These are phyloP conservation scores for Pomacea canaliculata DNA, from an alignment of 2,888 invertebrate species.

Conservation along the genomic window DNA sequence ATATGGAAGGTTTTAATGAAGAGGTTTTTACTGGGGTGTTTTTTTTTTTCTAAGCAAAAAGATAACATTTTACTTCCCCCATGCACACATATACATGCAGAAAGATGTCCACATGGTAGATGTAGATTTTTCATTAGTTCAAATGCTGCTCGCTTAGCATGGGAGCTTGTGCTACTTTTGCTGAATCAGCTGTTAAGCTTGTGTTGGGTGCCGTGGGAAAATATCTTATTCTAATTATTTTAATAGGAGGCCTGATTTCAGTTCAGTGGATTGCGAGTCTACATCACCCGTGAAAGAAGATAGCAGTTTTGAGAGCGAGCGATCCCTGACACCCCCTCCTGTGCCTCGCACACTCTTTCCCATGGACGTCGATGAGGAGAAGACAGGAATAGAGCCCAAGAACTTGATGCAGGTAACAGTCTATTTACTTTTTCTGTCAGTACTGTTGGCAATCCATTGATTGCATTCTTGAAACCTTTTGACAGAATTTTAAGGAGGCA, in stretches of 20 bases:
- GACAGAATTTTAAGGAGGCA: too few relatives aligned
- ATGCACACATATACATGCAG: too few relatives aligned
- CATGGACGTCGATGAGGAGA: conserved; percentile 37
- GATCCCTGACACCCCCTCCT: conserved; percentile 41
- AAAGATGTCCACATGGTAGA: too few relatives aligned
- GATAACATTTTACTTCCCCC: too few relatives aligned
- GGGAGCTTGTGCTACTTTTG: too few relatives aligned
- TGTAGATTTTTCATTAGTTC: too few relatives aligned
- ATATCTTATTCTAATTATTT: not conserved
- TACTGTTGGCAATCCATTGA: not conserved
- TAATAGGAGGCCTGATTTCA: conserved; percentile 5
- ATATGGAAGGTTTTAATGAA: too few relatives aligned
- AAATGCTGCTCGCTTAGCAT: too few relatives aligned
- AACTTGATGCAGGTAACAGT: conserved; percentile 55
- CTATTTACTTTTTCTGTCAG: not conserved
- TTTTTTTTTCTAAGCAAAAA: too few relatives aligned
- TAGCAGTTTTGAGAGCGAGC: conserved; percentile 50
- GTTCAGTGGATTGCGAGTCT: conserved; percentile 7
- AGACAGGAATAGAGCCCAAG: conserved; percentile 58
- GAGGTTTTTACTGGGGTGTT: too few relatives aligned
- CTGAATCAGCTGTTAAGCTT: too few relatives aligned
- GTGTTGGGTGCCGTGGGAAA: too few relatives aligned
- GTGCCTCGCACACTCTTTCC: conserved; percentile 10
- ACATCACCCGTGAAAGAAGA: conserved; percentile 42
- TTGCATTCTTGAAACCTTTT: not conserved